phyloP scores from a whole-genome alignment of 2,113 vertebrate species.

The Ciconia boyciana region DNA sequence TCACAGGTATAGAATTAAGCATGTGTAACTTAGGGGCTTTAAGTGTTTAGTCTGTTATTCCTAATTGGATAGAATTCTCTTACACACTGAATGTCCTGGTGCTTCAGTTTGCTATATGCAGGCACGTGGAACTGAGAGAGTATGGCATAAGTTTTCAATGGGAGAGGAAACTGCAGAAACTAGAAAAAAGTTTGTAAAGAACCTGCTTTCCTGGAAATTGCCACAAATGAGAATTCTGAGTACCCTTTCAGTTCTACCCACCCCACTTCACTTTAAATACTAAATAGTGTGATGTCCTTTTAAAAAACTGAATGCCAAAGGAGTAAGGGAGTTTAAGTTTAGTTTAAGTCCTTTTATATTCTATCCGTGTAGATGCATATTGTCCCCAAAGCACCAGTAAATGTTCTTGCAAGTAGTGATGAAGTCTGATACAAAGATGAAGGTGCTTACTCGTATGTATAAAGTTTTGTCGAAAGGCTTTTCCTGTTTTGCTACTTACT shows the following conservation, averaged over 20 bases:
- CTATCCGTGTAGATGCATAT: neutral
- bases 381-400: neutral
- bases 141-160: neutral
- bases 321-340: neutral
- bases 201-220: neutral
- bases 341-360: neutral
- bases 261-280: neutral
- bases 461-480: neutral
- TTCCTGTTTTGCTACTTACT: neutral
- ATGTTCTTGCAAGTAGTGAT: neutral
- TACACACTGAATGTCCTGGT: neutral
- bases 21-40: neutral
- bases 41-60: neutral
- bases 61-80: fast-evolving
- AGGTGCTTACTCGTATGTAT: neutral
- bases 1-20: neutral
- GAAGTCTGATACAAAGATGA: neutral
- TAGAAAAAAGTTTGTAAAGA: neutral
- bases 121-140: neutral
- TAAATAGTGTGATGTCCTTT: neutral
- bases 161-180: neutral
- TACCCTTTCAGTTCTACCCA: neutral
- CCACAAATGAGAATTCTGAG: neutral
- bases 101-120: neutral
- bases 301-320: neutral